phyloP scores from a whole-genome alignment of 2,888 invertebrate genomes.

The Drosophila hawaiiensis region DNA sequence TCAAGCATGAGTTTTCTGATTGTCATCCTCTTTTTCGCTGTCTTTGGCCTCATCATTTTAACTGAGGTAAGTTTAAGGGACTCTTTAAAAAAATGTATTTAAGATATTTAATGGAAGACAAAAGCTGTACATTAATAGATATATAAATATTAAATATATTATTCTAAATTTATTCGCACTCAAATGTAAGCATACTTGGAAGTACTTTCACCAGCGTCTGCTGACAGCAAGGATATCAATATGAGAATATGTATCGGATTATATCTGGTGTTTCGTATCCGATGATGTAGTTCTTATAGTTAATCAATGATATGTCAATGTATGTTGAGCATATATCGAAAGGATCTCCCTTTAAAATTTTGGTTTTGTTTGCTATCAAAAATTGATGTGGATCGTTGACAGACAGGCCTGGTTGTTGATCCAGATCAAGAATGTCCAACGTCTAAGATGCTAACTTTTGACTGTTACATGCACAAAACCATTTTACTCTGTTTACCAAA shows the following conservation, averaged over 20 bases:
- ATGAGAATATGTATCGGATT: not conserved
- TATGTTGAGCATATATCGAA: not conserved
- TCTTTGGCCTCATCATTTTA: slow-evolving; percentile 94
- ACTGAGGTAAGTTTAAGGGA: slow-evolving; percentile 88
- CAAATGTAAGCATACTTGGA: not conserved
- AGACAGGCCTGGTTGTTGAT: not conserved
- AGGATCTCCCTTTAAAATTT: not conserved
- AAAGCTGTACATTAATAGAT: not conserved
- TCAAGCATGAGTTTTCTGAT: slow-evolving; percentile 96
- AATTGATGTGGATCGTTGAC: not conserved
- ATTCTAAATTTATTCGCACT: not conserved
- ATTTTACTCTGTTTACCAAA: not conserved
- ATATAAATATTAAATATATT: not conserved
- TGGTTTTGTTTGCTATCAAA: not conserved
- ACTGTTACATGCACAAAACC: not conserved
- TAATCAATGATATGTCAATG: not conserved
- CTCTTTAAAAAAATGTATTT: not conserved
- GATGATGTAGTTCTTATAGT: not conserved
- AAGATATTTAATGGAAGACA: not conserved
- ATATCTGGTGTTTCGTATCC: not conserved
- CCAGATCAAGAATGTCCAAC: not conserved
- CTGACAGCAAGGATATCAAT: not conserved
- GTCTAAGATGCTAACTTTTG: not conserved
- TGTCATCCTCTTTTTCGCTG: slow-evolving; percentile 95
- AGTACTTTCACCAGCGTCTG: not conserved